phyloP scores from a whole-genome alignment of 2,888 invertebrate species.

The Cerceris ruficornis region DNA sequence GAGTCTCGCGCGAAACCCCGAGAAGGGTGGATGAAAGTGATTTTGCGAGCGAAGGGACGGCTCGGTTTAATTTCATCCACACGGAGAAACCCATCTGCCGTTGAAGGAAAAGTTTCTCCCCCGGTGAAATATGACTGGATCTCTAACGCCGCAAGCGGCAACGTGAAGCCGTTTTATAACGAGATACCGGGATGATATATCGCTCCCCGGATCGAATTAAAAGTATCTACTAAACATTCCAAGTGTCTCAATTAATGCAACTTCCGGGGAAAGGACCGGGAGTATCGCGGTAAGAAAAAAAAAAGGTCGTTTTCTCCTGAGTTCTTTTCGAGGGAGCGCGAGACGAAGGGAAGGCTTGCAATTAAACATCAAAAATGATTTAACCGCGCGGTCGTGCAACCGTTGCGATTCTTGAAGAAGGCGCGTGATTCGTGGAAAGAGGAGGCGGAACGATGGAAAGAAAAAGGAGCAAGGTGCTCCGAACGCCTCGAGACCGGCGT shows the following conservation, averaged over 20 bases:
- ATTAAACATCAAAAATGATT: not conserved
- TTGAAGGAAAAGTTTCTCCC: conserved; percentile 25
- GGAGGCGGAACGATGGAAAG: not conserved
- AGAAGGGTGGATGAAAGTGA: conserved; percentile 38
- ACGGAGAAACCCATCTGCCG: conserved; percentile 35
- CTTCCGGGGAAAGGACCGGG: no score
- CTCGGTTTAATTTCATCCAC: conserved; percentile 38
- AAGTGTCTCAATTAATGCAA: no score
- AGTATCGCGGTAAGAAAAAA: no score
- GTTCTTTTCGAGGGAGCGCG: no score
- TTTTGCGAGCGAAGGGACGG: conserved; percentile 33
- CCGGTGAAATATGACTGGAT: conserved; percentile 9
- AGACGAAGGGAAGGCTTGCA: not conserved
- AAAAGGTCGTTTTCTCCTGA: no score
- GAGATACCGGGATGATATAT: not conserved
- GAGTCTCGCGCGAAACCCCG: conserved; percentile 18
- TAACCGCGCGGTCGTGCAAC: no score
- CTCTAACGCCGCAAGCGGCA: not conserved
- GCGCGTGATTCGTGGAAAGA: not conserved
- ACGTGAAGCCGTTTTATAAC: conserved; percentile 2
- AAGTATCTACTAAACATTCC: no score
- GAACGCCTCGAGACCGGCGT: not conserved
- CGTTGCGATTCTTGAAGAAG: not conserved
- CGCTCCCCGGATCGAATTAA: not conserved
- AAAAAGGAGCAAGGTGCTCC: not conserved